Evolutionary conservation across 2,113 vertebrate species (phyloP).

Genomic region (Rhinolophus ferrumequinum): DNA sequence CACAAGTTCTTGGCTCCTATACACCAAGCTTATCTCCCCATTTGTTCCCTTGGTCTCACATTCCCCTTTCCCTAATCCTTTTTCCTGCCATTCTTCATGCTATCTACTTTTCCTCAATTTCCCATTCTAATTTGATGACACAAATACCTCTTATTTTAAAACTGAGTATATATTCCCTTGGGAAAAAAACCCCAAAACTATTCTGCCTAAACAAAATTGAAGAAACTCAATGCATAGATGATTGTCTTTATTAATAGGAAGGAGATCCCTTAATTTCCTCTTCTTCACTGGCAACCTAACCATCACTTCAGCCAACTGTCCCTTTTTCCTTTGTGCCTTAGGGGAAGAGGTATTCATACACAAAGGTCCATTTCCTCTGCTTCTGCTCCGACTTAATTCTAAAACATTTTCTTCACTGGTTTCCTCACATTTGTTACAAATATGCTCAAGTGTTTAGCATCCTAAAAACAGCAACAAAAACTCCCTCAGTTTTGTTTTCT

Average conservation of each 20-base stretch:
- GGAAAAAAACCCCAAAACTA: neutral
- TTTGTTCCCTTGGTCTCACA: neutral
- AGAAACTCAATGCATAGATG: neutral
- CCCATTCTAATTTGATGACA: neutral
- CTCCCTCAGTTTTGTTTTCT: neutral
- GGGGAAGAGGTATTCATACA: neutral
- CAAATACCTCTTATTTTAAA: constrained; percentile 49
- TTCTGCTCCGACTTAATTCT: neutral
- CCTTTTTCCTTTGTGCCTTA: neutral
- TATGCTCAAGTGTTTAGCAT: neutral
- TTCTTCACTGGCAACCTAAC: neutral
- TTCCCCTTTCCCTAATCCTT: neutral
- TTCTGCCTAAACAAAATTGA: constrained; percentile 40
- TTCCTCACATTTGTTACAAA: neutral
- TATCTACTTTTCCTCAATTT: constrained; percentile 7
- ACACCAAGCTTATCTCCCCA: neutral
- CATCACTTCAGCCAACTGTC: neutral
- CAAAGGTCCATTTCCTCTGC: neutral
- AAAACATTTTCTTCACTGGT: neutral
- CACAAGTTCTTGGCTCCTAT: constrained; percentile 24
- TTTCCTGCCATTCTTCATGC: neutral
- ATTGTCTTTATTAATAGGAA: neutral
- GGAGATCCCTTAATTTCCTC: neutral
- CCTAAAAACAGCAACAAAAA: neutral
- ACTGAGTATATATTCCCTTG: neutral